phyloP scores from a whole-genome alignment of 2,888 invertebrate species.

The Agelastica alni region DNA sequence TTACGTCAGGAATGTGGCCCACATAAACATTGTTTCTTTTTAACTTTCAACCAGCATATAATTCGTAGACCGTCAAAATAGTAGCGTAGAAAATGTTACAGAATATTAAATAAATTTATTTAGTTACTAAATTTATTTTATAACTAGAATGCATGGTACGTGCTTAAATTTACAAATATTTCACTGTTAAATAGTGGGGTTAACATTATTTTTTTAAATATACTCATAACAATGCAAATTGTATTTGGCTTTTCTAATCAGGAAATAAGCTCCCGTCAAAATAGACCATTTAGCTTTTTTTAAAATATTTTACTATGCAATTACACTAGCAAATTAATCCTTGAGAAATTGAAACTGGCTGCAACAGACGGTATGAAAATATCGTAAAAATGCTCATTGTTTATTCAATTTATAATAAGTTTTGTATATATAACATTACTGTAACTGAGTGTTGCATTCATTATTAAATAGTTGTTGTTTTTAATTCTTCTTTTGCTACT shows the following conservation, averaged over 20 bases:
- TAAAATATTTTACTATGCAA: constrained; percentile 19
- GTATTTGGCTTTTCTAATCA: constrained; percentile 22
- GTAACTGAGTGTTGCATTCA: no score
- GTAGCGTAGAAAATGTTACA: constrained; percentile 25
- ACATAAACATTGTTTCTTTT: background rate
- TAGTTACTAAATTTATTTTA: constrained; percentile 30
- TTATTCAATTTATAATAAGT: constrained; percentile 16
- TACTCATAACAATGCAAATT: constrained; percentile 21
- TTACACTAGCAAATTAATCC: constrained; percentile 7
- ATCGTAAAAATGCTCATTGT: constrained; percentile 17
- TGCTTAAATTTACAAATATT: constrained; percentile 26
- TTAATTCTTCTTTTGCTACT: no score
- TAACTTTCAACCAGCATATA: background rate
- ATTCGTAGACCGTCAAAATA: constrained; percentile 11
- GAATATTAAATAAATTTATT: constrained; percentile 27
- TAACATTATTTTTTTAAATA: constrained; percentile 27
- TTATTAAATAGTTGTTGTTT: no score
- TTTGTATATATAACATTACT: no score
- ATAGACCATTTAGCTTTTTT: constrained; percentile 15
- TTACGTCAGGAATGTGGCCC: background rate
- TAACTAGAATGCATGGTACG: constrained; percentile 28
- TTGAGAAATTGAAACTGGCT: constrained; percentile 13
- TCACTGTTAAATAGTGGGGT: constrained; percentile 24
- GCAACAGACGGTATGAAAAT: constrained; percentile 5
- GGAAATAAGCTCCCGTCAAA: constrained; percentile 21